Conservation (phyloP, 1,140 invertebrate genomes). For the Lepeophtheirus salmonis region DNA sequence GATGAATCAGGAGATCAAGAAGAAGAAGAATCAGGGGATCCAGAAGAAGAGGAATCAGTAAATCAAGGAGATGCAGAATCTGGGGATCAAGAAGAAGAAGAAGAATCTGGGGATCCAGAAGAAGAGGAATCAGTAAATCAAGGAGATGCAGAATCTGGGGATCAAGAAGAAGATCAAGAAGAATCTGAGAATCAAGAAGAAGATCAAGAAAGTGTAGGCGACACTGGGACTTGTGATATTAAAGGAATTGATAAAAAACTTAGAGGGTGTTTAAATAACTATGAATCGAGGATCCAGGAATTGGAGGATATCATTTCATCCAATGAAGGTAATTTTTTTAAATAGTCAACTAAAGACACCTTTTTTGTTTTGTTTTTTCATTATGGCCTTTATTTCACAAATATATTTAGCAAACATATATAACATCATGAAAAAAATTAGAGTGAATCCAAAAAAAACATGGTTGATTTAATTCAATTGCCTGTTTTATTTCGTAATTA, state of each 20-base stretch:
- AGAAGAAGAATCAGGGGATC: too few species aligned
- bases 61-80: not conserved
- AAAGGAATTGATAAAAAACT: slow-evolving; percentile 18
- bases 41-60: not conserved
- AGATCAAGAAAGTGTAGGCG: not conserved
- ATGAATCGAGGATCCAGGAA: not conserved
- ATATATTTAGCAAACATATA: too few species aligned
- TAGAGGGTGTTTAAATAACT: not conserved
- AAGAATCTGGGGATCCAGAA: too few species aligned
- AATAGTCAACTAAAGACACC: too few species aligned
- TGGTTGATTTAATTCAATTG: too few species aligned
- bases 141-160: not conserved
- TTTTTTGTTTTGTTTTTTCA: too few species aligned
- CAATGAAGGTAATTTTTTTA: slow-evolving; percentile 2
- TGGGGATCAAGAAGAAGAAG: too few species aligned
- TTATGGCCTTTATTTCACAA: too few species aligned
- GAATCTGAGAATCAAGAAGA: not conserved
- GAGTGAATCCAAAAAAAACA: too few species aligned
- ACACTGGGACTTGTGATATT: slow-evolving; percentile 9
- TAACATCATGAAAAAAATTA: too few species aligned
- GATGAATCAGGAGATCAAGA: not conserved
- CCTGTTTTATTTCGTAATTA: too few species aligned
- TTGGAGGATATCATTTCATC: not conserved
- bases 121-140: not conserved
- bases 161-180: not conserved